These are phyloP conservation scores for Scaeva pyrastri DNA, from an alignment of 2,888 invertebrate species.

Conservation along the genomic window DNA sequence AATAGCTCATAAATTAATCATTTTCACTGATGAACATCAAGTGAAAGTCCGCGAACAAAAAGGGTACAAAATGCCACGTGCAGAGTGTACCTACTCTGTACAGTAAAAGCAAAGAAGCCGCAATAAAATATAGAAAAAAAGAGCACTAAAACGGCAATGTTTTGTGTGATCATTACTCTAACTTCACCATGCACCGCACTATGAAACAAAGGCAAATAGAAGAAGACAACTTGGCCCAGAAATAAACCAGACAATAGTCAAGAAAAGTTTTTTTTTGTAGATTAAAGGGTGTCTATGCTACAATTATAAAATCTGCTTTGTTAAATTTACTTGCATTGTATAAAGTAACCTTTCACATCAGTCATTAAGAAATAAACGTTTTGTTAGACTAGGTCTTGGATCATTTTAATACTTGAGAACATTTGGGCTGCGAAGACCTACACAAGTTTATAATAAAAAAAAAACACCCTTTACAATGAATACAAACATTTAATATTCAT, in stretches of 20 bases:
- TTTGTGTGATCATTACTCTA: neutral
- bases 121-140: neutral
- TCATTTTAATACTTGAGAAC: too few relatives aligned
- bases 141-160: slow-evolving; percentile 2
- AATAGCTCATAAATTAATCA: slow-evolving; percentile 19
- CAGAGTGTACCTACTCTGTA: too few relatives aligned
- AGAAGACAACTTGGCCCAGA: neutral
- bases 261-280: neutral
- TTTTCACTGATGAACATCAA: slow-evolving; percentile 8
- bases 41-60: neutral
- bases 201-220: neutral
- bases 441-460: neutral
- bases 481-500: neutral
- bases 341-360: too few relatives aligned
- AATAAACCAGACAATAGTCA: neutral
- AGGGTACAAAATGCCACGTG: neutral
- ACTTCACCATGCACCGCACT: neutral
- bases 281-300: neutral
- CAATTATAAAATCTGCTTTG: too few relatives aligned
- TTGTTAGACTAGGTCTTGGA: too few relatives aligned
- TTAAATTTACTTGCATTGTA: too few relatives aligned
- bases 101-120: neutral
- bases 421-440: too few relatives aligned
- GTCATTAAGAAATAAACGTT: too few relatives aligned
- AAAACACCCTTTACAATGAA: neutral